Evolutionary conservation across 2,888 invertebrate species (phyloP).

Genomic region (Frankliniella fusca): DNA sequence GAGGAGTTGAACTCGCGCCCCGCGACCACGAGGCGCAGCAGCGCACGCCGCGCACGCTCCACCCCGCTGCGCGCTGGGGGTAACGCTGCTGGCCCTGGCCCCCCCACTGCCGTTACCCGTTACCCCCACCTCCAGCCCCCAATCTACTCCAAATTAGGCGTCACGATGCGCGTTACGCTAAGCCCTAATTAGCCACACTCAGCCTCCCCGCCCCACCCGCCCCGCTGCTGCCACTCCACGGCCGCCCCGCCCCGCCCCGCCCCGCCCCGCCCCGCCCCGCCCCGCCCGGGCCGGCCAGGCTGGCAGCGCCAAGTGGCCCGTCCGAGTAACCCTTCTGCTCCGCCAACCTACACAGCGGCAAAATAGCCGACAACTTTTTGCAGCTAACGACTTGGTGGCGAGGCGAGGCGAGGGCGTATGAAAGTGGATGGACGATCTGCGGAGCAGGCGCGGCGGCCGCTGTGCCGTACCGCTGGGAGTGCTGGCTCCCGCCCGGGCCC

Average conservation of each 20-base stretch:
- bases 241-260: not conserved
- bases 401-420: too few species aligned
- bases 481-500: not conserved
- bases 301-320: not conserved
- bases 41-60: not conserved
- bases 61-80: not conserved
- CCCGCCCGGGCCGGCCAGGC: not conserved
- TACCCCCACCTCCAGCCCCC: not conserved
- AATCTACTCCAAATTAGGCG: not conserved
- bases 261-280: not conserved
- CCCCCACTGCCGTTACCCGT: not conserved
- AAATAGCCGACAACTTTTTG: too few species aligned
- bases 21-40: too few species aligned
- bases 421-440: too few species aligned
- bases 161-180: not conserved
- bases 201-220: not conserved
- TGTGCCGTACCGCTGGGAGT: not conserved
- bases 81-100: not conserved
- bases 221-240: too few species aligned
- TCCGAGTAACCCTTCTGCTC: too few species aligned
- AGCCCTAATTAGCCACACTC: constrained; percentile 17
- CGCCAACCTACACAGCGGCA: too few species aligned
- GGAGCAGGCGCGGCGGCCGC: not conserved
- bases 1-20: too few species aligned
- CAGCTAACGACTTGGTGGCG: too few species aligned